Evolutionary conservation across 2,888 invertebrate genomes (phyloP).

Genomic region (Lasioglossum zephyrum): DNA sequence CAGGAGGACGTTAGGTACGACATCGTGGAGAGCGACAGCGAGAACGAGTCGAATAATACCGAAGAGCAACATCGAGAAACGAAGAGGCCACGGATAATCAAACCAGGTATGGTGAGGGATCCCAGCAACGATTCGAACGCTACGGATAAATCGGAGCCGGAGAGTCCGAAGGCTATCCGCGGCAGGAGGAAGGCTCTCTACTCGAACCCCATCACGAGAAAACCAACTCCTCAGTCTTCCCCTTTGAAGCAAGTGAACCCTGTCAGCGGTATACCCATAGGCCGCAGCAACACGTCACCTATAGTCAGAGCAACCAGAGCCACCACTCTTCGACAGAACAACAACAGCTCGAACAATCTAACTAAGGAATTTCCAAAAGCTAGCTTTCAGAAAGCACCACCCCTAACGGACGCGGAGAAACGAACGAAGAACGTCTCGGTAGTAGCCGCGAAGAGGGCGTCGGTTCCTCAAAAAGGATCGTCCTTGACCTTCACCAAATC

Average conservation of each 20-base stretch:
- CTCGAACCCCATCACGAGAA: conserved; percentile 79
- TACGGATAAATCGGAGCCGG: conserved; percentile 76
- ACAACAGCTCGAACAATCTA: conserved; percentile 65
- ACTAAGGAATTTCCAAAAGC: conserved; percentile 70
- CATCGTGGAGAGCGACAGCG: conserved; percentile 69
- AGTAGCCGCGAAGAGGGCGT: conserved; percentile 73
- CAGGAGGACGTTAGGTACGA: conserved; percentile 49
- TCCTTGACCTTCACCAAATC: conserved; percentile 76
- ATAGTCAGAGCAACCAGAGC: conserved; percentile 81
- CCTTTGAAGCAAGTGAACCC: conserved; percentile 76
- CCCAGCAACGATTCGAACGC: conserved; percentile 77
- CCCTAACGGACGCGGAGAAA: conserved; percentile 59
- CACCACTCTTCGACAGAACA: conserved; percentile 79
- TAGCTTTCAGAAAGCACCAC: conserved; percentile 74
- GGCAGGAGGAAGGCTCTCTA: conserved; percentile 90
- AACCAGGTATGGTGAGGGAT: conserved; percentile 82
- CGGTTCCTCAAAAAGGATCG: conserved; percentile 77
- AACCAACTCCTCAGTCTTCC: conserved; percentile 79
- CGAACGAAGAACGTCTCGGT: conserved; percentile 63
- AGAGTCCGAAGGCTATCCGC: conserved; percentile 87
- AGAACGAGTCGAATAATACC: conserved; percentile 62
- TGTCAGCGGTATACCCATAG: conserved; percentile 77
- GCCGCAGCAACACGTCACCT: conserved; percentile 80
- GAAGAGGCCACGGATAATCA: conserved; percentile 85
- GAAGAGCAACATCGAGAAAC: conserved; percentile 72